phyloP scores from a whole-genome alignment of 2,888 invertebrate species.

The Drosophila kokeensis region DNA sequence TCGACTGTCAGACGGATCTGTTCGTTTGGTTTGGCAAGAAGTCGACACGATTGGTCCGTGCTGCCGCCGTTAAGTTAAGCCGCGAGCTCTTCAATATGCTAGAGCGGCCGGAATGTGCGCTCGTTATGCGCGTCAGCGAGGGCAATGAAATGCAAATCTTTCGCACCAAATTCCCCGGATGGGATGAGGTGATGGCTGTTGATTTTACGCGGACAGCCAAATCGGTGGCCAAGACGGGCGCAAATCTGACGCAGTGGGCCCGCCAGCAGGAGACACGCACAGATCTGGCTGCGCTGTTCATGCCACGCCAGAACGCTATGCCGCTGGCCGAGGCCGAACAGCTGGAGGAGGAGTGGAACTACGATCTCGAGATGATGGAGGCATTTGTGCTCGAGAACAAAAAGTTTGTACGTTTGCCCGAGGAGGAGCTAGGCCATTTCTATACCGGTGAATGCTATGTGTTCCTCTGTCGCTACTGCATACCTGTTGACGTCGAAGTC shows the following conservation, averaged over 20 bases:
- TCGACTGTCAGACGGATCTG: slow-evolving; percentile 97
- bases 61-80: slow-evolving; percentile 98
- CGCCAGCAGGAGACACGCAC: slow-evolving; percentile 95
- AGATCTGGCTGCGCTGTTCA: slow-evolving; percentile 97
- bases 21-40: slow-evolving; percentile 99
- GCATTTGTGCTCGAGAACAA: slow-evolving; percentile 98
- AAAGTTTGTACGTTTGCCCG: slow-evolving; percentile 98
- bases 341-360: slow-evolving; percentile 98
- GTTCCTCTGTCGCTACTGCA: slow-evolving; percentile 98
- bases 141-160: slow-evolving; percentile 97
- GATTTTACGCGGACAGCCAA: slow-evolving; percentile 99
- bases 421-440: slow-evolving; percentile 96
- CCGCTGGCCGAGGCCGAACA: slow-evolving; percentile 92
- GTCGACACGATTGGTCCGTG: slow-evolving; percentile 96
- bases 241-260: slow-evolving; percentile 97
- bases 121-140: slow-evolving; percentile 95
- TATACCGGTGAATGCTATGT: slow-evolving; percentile 98
- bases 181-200: slow-evolving; percentile 99
- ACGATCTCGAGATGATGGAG: slow-evolving; percentile 99
- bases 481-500: slow-evolving; percentile 86
- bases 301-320: slow-evolving; percentile 96
- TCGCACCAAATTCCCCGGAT: slow-evolving; percentile 97
- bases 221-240: slow-evolving; percentile 97
- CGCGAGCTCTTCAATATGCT: slow-evolving; percentile 98
- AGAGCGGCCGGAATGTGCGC: slow-evolving; percentile 93